Base-by-base conservation (phyloP, 1,140 invertebrate genomes). In the Pteromalus puparum region DNA sequence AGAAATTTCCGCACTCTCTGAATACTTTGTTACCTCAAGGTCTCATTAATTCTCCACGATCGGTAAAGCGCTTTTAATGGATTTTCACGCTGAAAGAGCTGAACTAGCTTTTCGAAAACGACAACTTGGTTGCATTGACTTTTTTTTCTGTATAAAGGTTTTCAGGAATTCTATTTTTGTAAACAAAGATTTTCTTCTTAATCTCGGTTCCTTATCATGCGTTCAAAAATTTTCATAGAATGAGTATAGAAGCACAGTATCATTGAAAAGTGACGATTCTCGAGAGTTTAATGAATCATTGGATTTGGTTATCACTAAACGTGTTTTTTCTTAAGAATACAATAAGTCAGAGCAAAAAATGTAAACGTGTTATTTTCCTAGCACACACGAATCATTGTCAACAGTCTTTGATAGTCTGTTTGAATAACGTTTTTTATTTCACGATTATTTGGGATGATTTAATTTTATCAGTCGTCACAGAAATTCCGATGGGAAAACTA, bases 11-110 rank as follows among this genome's bases (percentile, higher is more conserved):
- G 67, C 67, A 80, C 78, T 79, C 48, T 61, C 28, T 61, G 46
- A n/a, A 48, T 70, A 80, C 67, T 80, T 80, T 80, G 67, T 80
- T 70, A 72, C 12, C 15, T 28, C 78, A 80, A 80, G 78, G 78
- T 70, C 67, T 80, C 77, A 26, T 67, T 79, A 79, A 79, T 42
- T 79, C 24, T n/a, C 42, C 2, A 10, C n/a, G 24, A 46, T 53
- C 42, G 34, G 24, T 70, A 70, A 12, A 28, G 67, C 67, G 26
- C 67, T 12, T 70, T 70, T 70, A 70, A 30, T 70, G 67, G 24
- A 61, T 61, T 15, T 21, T n/a, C 1, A n/a, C 26, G 28, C 9
- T 28, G 26, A n/a, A 70, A 70, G 67, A 28, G 6, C 5, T 61
- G 67, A 28, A 18, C 5, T 61, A 61, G 24, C 65, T 26, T 67